Percentiles rank a stretch among this genome's conserved stretches.
Conservation (phyloP, 2,797 vertebrate species). For the Cossypha niveicapilla region DNA sequence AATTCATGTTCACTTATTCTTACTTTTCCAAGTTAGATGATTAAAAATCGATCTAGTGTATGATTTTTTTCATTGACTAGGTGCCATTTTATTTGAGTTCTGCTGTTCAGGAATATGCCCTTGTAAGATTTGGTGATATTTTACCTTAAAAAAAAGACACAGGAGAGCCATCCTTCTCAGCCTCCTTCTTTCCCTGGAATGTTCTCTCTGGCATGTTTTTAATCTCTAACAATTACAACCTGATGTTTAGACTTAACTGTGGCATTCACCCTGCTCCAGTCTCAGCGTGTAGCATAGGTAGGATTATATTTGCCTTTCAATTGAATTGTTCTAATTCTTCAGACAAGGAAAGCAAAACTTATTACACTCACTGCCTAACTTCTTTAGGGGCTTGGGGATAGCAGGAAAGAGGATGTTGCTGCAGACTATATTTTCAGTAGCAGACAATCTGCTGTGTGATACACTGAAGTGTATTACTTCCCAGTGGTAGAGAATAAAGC, state of each 20-base stretch:
- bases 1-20: not conserved
- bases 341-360: not conserved
- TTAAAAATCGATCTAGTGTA: not conserved
- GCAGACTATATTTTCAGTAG: not conserved
- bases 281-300: not conserved
- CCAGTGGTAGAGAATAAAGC: not conserved
- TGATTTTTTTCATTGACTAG: not conserved
- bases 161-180: conserved; percentile 1
- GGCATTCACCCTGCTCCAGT: conserved; percentile 26
- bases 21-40: not conserved
- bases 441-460: not conserved
- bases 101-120: not conserved
- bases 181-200: conserved; percentile 39
- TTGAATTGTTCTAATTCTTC: conserved; percentile 42
- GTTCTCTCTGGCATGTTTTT: conserved; percentile 50
- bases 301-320: conserved; percentile 30
- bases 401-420: not conserved
- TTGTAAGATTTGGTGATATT: not conserved
- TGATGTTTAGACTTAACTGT: conserved; percentile 48
- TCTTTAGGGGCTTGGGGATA: not conserved
- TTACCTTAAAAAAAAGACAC: not conserved
- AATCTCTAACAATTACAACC: conserved; percentile 58
- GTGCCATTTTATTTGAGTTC: not conserved
- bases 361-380: not conserved
- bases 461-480: not conserved